These are phyloP conservation scores for Naja naja DNA, from an alignment of 2,113 vertebrate genomes.

Conservation along the genomic window DNA sequence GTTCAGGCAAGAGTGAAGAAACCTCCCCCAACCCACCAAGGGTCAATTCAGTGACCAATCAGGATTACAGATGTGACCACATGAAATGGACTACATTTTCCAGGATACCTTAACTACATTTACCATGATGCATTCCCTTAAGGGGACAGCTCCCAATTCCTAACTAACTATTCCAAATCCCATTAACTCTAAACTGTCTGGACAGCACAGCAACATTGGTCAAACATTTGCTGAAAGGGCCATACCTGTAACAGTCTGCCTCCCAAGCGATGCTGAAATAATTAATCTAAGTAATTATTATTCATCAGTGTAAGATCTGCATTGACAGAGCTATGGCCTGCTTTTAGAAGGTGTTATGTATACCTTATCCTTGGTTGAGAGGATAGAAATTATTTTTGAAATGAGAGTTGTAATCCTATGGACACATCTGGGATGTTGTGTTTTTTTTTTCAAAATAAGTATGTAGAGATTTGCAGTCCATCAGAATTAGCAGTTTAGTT, in stretches of 20 bases:
- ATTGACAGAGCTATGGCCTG: not conserved
- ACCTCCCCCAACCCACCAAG: too few relatives aligned
- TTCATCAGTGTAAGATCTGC: not conserved
- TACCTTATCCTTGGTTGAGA: not conserved
- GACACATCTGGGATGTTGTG: not conserved
- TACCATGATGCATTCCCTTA: too few relatives aligned
- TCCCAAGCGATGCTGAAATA: not conserved
- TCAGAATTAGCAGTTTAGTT: conserved; percentile 34
- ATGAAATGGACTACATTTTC: too few relatives aligned
- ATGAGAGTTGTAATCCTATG: not conserved
- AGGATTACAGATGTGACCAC: too few relatives aligned
- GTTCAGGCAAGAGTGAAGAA: too few relatives aligned
- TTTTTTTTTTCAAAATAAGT: not conserved
- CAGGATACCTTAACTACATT: too few relatives aligned
- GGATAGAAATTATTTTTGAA: conserved; percentile 26
- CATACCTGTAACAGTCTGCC: not conserved
- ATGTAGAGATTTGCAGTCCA: not conserved
- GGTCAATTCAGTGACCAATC: too few relatives aligned
- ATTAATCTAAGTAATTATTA: not conserved
- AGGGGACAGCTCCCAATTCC: too few relatives aligned
- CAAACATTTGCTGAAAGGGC: not conserved
- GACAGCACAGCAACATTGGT: not conserved
- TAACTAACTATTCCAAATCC: too few relatives aligned
- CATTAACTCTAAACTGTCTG: too few relatives aligned
- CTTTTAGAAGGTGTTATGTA: not conserved